A percentile compares a stretch with the other conserved stretches of the same genome.
Conservation (phyloP, 2,888 invertebrate genomes). For the Iselma pallidipennis region DNA sequence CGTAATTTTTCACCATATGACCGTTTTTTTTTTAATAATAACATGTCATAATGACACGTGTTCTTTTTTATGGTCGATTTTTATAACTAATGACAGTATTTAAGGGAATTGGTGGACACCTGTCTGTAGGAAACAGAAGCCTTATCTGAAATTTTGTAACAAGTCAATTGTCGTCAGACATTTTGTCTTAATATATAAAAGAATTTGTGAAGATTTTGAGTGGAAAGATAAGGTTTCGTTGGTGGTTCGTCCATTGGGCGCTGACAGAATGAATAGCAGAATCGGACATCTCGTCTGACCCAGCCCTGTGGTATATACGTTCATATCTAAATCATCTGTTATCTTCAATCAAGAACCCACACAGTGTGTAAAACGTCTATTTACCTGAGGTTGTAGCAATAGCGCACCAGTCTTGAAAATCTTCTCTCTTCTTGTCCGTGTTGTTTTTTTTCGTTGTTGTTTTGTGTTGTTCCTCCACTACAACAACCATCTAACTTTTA, state of each 20-base stretch:
- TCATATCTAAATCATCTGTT: slow-evolving; percentile 1
- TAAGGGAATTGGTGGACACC: too few relatives aligned
- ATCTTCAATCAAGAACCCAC: background rate
- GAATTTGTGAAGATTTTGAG: background rate
- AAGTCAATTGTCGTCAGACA: background rate
- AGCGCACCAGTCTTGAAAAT: background rate
- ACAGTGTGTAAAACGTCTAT: background rate
- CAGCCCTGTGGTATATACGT: background rate
- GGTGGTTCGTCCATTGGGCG: background rate
- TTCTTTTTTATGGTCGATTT: background rate
- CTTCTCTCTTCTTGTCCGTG: background rate
- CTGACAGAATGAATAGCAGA: background rate
- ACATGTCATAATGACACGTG: background rate
- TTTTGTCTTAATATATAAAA: background rate
- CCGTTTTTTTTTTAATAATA: background rate
- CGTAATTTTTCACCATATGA: background rate
- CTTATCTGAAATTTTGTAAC: background rate
- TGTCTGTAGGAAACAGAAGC: too few relatives aligned
- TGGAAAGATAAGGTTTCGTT: background rate
- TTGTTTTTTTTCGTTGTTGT: background rate
- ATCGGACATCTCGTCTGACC: background rate
- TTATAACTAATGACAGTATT: too few relatives aligned
- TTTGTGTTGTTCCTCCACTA: too few relatives aligned
- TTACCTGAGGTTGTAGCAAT: background rate
- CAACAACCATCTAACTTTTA: too few relatives aligned